These are phyloP conservation scores for Hypsibius dujardini DNA, from an alignment of 1,140 invertebrate species.

Conservation along the genomic window DNA sequence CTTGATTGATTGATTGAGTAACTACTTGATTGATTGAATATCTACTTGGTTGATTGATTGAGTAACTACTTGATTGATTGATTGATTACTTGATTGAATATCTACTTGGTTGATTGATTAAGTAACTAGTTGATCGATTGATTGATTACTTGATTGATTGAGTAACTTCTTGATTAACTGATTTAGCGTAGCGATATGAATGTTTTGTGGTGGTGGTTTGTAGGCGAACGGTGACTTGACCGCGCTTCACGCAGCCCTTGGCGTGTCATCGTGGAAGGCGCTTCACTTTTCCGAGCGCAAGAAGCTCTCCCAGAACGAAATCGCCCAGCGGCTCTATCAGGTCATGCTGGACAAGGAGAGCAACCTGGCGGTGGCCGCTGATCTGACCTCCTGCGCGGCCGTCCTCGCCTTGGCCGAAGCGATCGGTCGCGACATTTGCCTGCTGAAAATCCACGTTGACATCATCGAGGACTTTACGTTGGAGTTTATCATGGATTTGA, in stretches of 20 bases:
- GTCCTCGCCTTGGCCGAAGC: slow-evolving; percentile 53
- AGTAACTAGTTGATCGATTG: no score
- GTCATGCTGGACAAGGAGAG: slow-evolving; percentile 64
- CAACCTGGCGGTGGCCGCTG: slow-evolving; percentile 70
- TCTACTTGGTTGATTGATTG: no score
- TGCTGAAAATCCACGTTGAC: slow-evolving; percentile 77
- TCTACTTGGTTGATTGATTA: no score
- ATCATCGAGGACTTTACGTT: slow-evolving; percentile 59
- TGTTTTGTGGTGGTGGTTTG: no score
- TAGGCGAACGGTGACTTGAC: no score
- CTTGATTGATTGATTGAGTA: no score
- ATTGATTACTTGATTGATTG: no score
- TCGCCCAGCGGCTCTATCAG: slow-evolving; percentile 49
- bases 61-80: no score
- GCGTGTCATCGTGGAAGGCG: background rate
- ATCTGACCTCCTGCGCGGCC: slow-evolving; percentile 43
- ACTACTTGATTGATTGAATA: no score
- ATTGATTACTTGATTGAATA: no score
- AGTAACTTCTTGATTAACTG: no score
- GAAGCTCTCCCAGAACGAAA: slow-evolving; percentile 27
- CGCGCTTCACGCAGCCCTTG: background rate
- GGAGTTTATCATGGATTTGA: slow-evolving; percentile 45
- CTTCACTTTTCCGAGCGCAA: slow-evolving; percentile 19
- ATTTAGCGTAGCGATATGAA: no score
- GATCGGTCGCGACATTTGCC: slow-evolving; percentile 60